Percentiles rank a stretch among this genome's conserved stretches.
These are phyloP conservation scores for Leucoraja ocellata DNA, from an alignment of 2,797 vertebrate genomes.

Conservation along the genomic window DNA sequence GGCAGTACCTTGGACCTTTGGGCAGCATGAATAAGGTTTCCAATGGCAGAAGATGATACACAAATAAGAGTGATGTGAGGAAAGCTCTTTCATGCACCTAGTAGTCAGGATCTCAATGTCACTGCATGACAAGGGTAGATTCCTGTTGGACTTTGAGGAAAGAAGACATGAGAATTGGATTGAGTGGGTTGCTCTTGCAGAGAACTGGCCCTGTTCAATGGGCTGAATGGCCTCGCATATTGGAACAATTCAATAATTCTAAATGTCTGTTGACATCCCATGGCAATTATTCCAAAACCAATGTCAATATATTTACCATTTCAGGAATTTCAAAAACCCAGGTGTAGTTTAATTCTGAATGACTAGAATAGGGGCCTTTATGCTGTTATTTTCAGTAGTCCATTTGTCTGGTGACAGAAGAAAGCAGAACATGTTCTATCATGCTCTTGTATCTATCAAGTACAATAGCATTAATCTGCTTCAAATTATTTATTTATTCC, in stretches of 20 bases:
- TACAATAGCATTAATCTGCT: background rate
- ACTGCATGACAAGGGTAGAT: too few relatives aligned
- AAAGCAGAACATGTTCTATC: background rate
- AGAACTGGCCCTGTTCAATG: too few relatives aligned
- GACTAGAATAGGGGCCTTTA: background rate
- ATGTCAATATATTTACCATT: background rate
- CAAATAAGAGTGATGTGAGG: too few relatives aligned
- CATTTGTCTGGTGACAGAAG: background rate
- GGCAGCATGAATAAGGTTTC: background rate
- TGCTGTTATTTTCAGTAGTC: background rate
- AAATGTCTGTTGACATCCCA: background rate
- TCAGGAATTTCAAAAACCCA: background rate
- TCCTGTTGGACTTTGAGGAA: too few relatives aligned
- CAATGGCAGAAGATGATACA: too few relatives aligned
- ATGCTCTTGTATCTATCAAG: background rate
- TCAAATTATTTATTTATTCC: constrained; percentile 3
- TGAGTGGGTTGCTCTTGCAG: too few relatives aligned
- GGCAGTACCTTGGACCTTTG: background rate
- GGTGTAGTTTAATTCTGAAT: background rate
- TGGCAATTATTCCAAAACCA: background rate
- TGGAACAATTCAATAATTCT: too few relatives aligned
- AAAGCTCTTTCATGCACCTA: too few relatives aligned
- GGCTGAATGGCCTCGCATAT: too few relatives aligned
- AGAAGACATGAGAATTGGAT: too few relatives aligned
- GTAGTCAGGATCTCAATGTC: too few relatives aligned